These are phyloP conservation scores for Andrena trimmerana DNA, from an alignment of 2,888 invertebrate species.

Conservation along the genomic window DNA sequence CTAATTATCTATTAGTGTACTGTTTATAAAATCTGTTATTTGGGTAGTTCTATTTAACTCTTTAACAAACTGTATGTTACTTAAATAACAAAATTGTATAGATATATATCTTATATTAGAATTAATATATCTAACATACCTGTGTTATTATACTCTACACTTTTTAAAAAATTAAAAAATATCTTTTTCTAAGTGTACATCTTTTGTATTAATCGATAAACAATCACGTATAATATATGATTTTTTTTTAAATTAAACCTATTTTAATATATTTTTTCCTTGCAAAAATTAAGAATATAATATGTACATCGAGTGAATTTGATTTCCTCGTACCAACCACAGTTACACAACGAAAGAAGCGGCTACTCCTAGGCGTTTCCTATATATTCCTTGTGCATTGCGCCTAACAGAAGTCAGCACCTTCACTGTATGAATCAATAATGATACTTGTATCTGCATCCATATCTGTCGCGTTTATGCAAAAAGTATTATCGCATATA, in stretches of 20 bases:
- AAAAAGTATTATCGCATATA: no score
- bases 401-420: no score
- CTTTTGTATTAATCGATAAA: slow-evolving; percentile 30
- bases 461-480: no score
- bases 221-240: slow-evolving; percentile 48
- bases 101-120: not conserved
- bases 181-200: slow-evolving; percentile 45
- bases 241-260: slow-evolving; percentile 41
- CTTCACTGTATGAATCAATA: no score
- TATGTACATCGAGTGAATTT: no score
- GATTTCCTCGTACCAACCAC: no score
- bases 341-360: no score
- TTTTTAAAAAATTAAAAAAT: slow-evolving; percentile 18
- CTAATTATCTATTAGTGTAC: slow-evolving; percentile 15
- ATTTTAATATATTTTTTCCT: not conserved
- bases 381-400: no score
- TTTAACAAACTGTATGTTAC: slow-evolving; percentile 36
- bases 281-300: no score
- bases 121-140: slow-evolving; percentile 6
- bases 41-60: slow-evolving; percentile 26
- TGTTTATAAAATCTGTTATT: slow-evolving; percentile 44
- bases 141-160: slow-evolving; percentile 24
- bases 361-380: no score
- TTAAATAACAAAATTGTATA: slow-evolving; percentile 48
- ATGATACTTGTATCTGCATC: no score